Conservation (phyloP, 2,113 vertebrate species). For the Gymnorhina tibicen region DNA sequence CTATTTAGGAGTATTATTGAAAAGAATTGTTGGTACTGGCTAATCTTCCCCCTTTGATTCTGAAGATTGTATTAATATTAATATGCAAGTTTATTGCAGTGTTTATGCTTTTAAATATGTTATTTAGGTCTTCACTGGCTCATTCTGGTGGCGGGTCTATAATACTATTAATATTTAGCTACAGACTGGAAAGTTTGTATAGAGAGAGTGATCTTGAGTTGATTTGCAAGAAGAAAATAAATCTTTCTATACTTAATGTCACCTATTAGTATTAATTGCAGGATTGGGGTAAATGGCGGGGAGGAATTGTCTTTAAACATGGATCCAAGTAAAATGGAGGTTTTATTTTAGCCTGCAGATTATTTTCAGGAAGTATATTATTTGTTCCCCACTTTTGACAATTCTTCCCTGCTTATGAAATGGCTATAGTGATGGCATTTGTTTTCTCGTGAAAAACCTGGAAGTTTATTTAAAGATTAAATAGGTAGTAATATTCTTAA, state of each 20-base stretch:
- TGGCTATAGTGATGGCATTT: background rate
- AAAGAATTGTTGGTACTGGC: background rate
- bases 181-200: background rate
- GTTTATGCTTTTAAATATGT: background rate
- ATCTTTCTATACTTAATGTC: background rate
- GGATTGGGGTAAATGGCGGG: rapidly evolving
- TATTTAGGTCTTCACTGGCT: background rate
- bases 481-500: background rate
- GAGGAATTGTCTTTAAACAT: background rate
- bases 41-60: background rate
- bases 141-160: background rate
- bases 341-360: background rate
- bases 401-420: background rate
- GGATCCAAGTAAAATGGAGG: background rate
- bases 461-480: background rate
- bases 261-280: background rate
- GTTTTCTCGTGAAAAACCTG: background rate
- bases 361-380: background rate
- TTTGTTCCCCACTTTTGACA: background rate
- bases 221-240: background rate
- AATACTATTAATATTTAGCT: background rate
- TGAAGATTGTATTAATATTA: background rate
- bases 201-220: background rate
- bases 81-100: background rate
- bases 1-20: background rate